Conservation (phyloP, 2,113 vertebrate genomes). For the Nestor notabilis region DNA sequence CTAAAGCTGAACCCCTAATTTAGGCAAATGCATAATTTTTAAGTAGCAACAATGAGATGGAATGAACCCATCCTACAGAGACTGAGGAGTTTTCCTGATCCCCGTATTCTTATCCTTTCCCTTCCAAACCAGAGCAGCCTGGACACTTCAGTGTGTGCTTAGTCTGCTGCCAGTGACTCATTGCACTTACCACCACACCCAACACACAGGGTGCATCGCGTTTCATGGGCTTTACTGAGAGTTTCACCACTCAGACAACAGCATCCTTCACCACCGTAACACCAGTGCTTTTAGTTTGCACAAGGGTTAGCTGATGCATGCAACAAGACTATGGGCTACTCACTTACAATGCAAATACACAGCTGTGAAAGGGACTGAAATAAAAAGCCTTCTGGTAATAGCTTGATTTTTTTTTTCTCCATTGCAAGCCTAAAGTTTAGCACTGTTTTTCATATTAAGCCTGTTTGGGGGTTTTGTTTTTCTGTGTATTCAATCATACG, state of each 20-base stretch:
- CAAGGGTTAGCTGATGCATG: not conserved
- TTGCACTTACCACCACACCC: not conserved
- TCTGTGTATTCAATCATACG: slow-evolving; percentile 27
- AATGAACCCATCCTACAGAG: not conserved
- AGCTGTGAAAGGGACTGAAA: not conserved
- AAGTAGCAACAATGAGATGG: not conserved
- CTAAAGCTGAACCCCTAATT: not conserved
- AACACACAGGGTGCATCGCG: rapidly evolving
- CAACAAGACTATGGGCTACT: not conserved
- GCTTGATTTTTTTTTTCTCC: not conserved
- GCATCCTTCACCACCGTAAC: rapidly evolving
- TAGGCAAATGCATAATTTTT: not conserved
- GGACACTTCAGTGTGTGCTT: not conserved
- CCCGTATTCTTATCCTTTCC: not conserved
- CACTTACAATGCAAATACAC: not conserved
- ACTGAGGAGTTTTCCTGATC: not conserved
- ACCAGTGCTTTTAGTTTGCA: not conserved
- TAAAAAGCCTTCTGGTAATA: not conserved
- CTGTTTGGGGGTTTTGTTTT: slow-evolving; percentile 9
- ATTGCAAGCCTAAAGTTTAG: not conserved
- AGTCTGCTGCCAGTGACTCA: not conserved
- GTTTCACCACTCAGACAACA: not conserved
- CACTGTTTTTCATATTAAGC: slow-evolving; percentile 51
- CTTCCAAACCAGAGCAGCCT: not conserved
- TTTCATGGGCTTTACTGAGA: not conserved